Evolutionary conservation across 2,113 vertebrate species (phyloP).

Genomic region (Illadopsis cleaveri): DNA sequence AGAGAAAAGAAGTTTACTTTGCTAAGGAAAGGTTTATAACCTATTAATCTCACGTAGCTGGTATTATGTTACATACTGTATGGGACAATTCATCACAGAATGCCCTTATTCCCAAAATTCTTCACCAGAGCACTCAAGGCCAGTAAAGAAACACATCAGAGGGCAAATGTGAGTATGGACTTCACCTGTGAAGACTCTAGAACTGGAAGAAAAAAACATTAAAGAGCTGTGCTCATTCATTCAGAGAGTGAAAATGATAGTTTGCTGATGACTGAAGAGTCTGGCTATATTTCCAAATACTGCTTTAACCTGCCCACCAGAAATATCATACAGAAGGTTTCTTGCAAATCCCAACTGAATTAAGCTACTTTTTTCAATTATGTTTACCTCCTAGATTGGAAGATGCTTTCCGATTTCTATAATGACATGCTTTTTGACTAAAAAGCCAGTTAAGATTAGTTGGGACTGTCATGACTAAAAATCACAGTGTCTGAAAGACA

Average conservation of each 20-base stretch:
- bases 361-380: background rate
- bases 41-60: background rate
- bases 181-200: background rate
- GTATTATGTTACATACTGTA: background rate
- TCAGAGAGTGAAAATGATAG: background rate
- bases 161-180: background rate
- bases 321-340: background rate
- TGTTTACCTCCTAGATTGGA: background rate
- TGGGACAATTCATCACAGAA: background rate
- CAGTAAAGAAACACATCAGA: background rate
- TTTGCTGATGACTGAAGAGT: background rate
- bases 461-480: background rate
- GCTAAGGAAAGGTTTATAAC: background rate
- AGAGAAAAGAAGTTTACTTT: background rate
- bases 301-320: background rate
- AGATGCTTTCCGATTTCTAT: background rate
- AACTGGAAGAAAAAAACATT: background rate
- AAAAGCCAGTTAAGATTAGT: background rate
- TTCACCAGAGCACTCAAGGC: background rate
- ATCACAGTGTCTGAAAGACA: background rate
- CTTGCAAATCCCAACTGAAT: background rate
- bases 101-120: background rate
- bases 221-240: background rate
- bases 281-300: background rate
- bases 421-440: fast-evolving